Conservation (phyloP, 2,888 invertebrate species). For the Lithophane semibrunnea region DNA sequence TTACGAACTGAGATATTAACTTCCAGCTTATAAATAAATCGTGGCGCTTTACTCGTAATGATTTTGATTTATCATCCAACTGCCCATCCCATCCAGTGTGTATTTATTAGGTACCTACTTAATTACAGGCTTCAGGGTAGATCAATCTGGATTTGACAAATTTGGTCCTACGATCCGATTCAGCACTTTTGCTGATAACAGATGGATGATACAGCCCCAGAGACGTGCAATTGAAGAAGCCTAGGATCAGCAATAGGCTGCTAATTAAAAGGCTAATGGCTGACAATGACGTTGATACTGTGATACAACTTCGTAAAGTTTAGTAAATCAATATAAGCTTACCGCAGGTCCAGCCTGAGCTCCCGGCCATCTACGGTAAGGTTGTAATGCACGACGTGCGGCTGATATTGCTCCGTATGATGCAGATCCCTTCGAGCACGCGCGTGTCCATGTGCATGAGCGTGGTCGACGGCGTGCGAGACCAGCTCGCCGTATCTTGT, state of each 20-base stretch:
- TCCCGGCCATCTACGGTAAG: constrained; percentile 85
- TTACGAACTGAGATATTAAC: constrained; percentile 3
- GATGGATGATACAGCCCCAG: neutral
- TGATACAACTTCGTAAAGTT: neutral
- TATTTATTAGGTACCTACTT: neutral
- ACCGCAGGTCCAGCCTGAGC: constrained; percentile 87
- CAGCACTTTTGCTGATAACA: neutral
- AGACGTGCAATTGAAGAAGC: neutral
- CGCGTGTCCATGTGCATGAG: constrained; percentile 87
- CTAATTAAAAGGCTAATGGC: neutral
- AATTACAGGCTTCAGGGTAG: neutral
- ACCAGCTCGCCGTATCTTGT: constrained; percentile 89
- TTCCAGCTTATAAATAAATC: constrained; percentile 11
- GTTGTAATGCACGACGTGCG: constrained; percentile 86
- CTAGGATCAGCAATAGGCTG: neutral
- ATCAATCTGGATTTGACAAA: no score
- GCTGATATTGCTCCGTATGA: constrained; percentile 77
- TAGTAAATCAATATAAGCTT: constrained; percentile 54
- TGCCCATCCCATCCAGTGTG: neutral
- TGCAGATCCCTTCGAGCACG: constrained; percentile 88
- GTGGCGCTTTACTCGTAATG: neutral
- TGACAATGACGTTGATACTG: neutral
- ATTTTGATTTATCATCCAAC: neutral
- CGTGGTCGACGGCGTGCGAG: constrained; percentile 90
- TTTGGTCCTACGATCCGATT: neutral